Evolutionary conservation across 2,797 vertebrate species (phyloP).

Genomic region (Eleutherodactylus coqui): DNA sequence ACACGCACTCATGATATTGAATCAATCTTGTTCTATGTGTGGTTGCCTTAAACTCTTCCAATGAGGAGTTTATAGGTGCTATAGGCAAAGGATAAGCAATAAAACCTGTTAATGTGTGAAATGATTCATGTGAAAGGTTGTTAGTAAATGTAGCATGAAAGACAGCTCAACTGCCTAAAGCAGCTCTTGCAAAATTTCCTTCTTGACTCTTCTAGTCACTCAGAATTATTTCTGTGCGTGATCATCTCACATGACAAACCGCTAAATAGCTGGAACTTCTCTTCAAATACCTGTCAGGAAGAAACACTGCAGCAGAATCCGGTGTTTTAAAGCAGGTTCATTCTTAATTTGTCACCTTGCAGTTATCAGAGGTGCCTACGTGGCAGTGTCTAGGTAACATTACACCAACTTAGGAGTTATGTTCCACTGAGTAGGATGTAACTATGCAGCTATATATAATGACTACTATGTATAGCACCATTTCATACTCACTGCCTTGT

Average conservation of each 20-base stretch:
- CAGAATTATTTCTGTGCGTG: conserved; percentile 52
- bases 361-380: background rate
- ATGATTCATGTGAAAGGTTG: conserved; percentile 45
- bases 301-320: conserved; percentile 21
- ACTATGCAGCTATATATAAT: background rate
- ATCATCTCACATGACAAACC: conserved; percentile 53
- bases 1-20: conserved; percentile 15
- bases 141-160: conserved; percentile 59
- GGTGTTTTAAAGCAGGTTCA: conserved; percentile 8
- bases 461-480: background rate
- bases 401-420: background rate
- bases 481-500: background rate
- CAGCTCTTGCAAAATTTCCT: conserved; percentile 46
- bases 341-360: conserved; percentile 18
- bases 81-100: conserved; percentile 38
- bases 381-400: background rate
- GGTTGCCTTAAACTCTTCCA: conserved; percentile 34
- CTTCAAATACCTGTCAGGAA: conserved; percentile 46
- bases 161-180: conserved; percentile 52
- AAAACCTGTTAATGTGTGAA: conserved; percentile 51
- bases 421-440: background rate
- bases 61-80: conserved; percentile 41
- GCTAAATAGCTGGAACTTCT: conserved; percentile 50
- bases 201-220: conserved; percentile 42
- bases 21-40: conserved; percentile 27